Conservation (phyloP, 2,113 vertebrate species). For the Phylloscopus whistleri region DNA sequence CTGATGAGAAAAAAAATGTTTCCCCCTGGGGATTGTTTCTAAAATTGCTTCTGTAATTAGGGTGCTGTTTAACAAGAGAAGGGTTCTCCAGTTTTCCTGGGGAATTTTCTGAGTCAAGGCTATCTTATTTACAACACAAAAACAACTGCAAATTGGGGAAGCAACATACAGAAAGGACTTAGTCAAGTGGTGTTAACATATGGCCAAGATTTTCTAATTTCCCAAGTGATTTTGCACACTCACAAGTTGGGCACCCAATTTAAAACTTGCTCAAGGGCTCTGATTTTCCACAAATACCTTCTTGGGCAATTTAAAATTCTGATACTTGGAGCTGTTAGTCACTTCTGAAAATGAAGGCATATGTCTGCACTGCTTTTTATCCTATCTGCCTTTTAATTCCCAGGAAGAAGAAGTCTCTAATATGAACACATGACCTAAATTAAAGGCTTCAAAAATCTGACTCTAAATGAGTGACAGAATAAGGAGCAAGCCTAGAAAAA, state of each 20-base stretch:
- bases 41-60: constrained; percentile 57
- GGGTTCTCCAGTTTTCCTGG: constrained; percentile 8
- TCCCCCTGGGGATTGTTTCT: not conserved
- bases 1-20: constrained; percentile 25
- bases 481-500: not conserved
- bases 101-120: constrained; percentile 33
- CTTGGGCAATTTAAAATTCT: constrained; percentile 18
- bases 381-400: not conserved
- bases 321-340: not conserved
- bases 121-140: constrained; percentile 46
- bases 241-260: not conserved
- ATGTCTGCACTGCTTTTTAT: not conserved
- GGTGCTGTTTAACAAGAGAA: constrained; percentile 35
- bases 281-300: not conserved
- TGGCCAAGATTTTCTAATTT: constrained; percentile 36
- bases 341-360: not conserved
- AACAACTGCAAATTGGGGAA: constrained; percentile 22
- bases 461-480: not conserved
- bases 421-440: not conserved
- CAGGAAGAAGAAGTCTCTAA: not conserved
- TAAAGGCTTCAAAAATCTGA: not conserved
- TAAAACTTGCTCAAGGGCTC: not conserved
- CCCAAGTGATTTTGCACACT: constrained; percentile 11
- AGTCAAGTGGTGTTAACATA: constrained; percentile 38
- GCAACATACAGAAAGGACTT: constrained; percentile 33